These are phyloP conservation scores for Eupeodes corollae DNA, from an alignment of 1,140 invertebrate species.

Conservation along the genomic window DNA sequence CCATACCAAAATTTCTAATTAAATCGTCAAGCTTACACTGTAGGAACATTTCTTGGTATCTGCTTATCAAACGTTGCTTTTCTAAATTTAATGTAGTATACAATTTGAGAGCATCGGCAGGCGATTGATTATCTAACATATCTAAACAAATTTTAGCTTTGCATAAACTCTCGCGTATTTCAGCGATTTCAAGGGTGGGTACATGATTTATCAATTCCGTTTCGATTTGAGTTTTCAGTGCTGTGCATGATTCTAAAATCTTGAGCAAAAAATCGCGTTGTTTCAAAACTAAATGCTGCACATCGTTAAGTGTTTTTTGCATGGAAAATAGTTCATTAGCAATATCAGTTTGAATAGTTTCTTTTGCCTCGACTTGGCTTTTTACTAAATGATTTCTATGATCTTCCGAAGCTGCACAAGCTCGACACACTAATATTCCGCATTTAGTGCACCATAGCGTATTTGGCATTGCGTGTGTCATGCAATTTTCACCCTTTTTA, in stretches of 20 bases:
- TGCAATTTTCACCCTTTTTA: slow-evolving; percentile 46
- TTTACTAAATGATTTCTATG: slow-evolving; percentile 55
- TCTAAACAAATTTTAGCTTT: slow-evolving; percentile 48
- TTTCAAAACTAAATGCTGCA: slow-evolving; percentile 50
- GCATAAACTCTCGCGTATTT: slow-evolving; percentile 48
- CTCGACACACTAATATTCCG: slow-evolving; percentile 49
- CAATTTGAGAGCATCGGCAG: slow-evolving; percentile 45
- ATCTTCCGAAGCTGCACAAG: slow-evolving; percentile 51
- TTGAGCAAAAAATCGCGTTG: slow-evolving; percentile 59
- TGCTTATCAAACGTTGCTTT: slow-evolving; percentile 50
- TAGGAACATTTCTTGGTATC: slow-evolving; percentile 59
- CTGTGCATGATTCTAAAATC: slow-evolving; percentile 60
- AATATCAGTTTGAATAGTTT: slow-evolving; percentile 52
- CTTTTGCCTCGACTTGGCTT: slow-evolving; percentile 53
- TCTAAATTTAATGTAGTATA: slow-evolving; percentile 46
- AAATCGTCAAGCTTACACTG: slow-evolving; percentile 60
- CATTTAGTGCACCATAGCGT: slow-evolving; percentile 63
- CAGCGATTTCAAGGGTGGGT: slow-evolving; percentile 50
- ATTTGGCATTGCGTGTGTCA: slow-evolving; percentile 58
- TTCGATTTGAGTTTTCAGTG: slow-evolving; percentile 59
- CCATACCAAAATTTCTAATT: slow-evolving; percentile 50
- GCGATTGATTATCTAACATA: slow-evolving; percentile 40
- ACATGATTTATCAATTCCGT: slow-evolving; percentile 55
- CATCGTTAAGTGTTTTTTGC: slow-evolving; percentile 47
- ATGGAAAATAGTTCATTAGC: slow-evolving; percentile 40